phyloP scores from a whole-genome alignment of 2,888 invertebrate species.

The Yponomeuta plumbellus region DNA sequence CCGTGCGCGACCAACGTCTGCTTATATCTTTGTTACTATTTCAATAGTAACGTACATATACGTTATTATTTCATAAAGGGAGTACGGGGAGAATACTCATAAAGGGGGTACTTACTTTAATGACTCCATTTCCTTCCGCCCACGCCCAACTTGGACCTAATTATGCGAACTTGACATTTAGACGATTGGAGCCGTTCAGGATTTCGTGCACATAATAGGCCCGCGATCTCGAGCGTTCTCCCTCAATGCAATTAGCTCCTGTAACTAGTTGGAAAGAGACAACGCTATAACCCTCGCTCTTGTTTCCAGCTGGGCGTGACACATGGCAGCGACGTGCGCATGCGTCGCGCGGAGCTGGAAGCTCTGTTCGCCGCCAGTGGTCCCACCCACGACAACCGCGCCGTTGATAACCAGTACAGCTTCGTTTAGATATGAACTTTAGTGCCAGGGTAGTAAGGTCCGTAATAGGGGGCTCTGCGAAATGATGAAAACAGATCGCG shows the following conservation, averaged over 20 bases:
- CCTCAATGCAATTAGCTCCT: neutral
- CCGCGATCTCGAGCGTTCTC: no score
- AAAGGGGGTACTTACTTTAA: no score
- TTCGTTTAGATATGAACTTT: constrained; percentile 59
- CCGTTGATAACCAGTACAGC: constrained; percentile 90
- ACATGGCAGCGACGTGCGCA: constrained; percentile 88
- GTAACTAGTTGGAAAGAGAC: neutral
- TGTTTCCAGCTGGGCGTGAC: constrained; percentile 80
- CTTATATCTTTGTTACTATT: constrained; percentile 6
- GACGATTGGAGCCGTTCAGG: no score
- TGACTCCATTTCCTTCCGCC: no score
- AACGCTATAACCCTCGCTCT: neutral
- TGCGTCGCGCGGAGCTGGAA: constrained; percentile 86
- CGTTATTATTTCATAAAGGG: no score
- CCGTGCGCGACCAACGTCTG: neutral
- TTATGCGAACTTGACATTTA: no score
- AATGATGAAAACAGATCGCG: no score
- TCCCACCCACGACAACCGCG: constrained; percentile 73
- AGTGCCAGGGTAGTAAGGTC: neutral
- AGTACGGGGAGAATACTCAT: no score
- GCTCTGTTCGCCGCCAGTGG: constrained; percentile 74
- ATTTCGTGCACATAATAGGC: no score
- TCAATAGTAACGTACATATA: neutral
- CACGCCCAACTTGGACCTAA: no score
- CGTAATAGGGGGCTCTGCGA: no score